Base-by-base conservation (phyloP, 2,888 invertebrate species). In the Hoplodrina ambigua region DNA sequence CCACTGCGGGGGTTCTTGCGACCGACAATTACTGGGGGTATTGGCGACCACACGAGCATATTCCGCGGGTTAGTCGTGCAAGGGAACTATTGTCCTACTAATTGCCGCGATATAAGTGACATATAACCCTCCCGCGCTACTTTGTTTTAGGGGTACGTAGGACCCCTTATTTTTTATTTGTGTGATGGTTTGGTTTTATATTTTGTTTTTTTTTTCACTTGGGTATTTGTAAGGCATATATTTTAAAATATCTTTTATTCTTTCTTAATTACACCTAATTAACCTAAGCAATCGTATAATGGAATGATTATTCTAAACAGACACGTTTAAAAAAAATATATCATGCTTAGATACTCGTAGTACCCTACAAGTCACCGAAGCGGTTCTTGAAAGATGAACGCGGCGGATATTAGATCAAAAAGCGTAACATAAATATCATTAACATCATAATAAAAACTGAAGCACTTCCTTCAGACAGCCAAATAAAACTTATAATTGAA, bases 1-100 rank as follows among this genome's bases (percentile, higher is more conserved):
- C 56, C 57, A n/a, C 74, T 10, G 57, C 59, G 69, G 75, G 83
- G 81, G 74, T 49, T 53, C 19, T 53, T 62, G 60, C 75, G 76
- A 63, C 76, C 78, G 69, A 7, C 74, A 85, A 82, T 85, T 79
- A 81, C 69, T 56, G 66, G 72, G 71, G 71, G 79, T 74, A 83
- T 81, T 77, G 79, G 74, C 76, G 85, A 78, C 85, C 87, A 69
- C 89, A 85, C 89, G 86, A 88, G 80, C 89, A 89, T 90, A 89
- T 89, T 89, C 80, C 81, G 75, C 87, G 88, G 85, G 88, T 89
- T 89, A 88, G 71, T 81, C 81, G 81, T 66, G 82, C 78, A 71
- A 63, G 65, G 69, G 46, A 72, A 57, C 76, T 70, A 82, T 87
- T 89, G 87, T 87, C 64, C 66, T 55, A 72, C 64, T 88, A 85